Conservation (phyloP, 2,797 vertebrate species). For the Sciurus vulgaris region DNA sequence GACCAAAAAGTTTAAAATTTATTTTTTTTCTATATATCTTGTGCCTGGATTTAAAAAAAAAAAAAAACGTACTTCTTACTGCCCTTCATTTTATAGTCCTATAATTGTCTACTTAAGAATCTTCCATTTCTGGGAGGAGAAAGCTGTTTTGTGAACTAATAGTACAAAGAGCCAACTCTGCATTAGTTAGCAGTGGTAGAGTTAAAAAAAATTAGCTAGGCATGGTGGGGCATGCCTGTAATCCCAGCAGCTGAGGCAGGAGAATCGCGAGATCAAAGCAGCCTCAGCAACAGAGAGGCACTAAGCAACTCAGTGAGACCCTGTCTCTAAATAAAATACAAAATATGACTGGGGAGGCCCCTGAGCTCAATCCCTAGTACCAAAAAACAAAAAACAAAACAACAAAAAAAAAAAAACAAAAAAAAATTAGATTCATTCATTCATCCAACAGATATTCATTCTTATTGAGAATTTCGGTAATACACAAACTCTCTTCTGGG, state of each 20-base stretch:
- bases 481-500: neutral
- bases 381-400: no score
- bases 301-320: no score
- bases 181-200: neutral
- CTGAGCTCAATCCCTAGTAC: no score
- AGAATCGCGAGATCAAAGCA: no score
- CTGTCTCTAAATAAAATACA: no score
- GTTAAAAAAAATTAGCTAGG: neutral
- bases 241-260: no score
- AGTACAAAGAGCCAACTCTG: neutral
- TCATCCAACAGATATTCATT: neutral
- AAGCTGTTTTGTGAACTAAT: neutral
- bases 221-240: no score
- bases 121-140: neutral
- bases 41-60: neutral
- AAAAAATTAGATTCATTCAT: neutral
- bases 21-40: slow-evolving; percentile 5
- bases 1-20: neutral
- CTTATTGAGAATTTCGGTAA: neutral
- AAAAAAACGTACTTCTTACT: neutral
- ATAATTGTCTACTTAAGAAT: neutral
- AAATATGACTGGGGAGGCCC: no score
- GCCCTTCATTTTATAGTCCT: neutral
- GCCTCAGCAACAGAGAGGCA: no score
- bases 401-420: no score